Conservation (phyloP, 2,797 vertebrate species). For the Falco cherrug region DNA sequence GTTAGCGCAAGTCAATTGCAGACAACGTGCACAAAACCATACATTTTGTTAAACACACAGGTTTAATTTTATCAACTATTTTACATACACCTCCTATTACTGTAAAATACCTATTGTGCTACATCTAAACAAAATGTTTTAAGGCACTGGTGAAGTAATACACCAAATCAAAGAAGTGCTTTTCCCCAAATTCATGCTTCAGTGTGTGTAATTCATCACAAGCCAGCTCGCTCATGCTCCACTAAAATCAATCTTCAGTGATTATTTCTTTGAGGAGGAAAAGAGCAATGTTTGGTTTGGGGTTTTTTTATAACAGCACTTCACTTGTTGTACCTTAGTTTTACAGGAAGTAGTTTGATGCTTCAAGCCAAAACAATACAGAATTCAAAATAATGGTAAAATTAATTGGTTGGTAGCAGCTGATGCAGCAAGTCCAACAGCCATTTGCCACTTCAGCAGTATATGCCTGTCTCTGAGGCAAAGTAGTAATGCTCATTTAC, state of each 20-base stretch:
- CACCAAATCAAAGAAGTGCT: not conserved
- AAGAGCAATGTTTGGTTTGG: not conserved
- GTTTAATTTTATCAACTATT: not conserved
- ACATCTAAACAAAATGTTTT: not conserved
- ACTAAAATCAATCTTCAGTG: not conserved
- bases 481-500: not conserved
- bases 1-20: not conserved
- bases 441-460: not conserved
- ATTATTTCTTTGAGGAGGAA: not conserved
- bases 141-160: not conserved
- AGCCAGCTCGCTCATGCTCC: not conserved
- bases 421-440: not conserved
- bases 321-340: not conserved
- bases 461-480: not conserved
- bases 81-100: not conserved
- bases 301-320: not conserved
- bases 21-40: not conserved
- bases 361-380: not conserved
- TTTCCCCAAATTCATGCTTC: not conserved
- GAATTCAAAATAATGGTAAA: not conserved
- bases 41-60: not conserved
- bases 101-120: not conserved
- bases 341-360: not conserved
- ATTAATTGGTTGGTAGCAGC: not conserved
- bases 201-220: not conserved